These are phyloP conservation scores for Erpornis zantholeuca DNA, from an alignment of 2,113 vertebrate genomes.

Conservation along the genomic window DNA sequence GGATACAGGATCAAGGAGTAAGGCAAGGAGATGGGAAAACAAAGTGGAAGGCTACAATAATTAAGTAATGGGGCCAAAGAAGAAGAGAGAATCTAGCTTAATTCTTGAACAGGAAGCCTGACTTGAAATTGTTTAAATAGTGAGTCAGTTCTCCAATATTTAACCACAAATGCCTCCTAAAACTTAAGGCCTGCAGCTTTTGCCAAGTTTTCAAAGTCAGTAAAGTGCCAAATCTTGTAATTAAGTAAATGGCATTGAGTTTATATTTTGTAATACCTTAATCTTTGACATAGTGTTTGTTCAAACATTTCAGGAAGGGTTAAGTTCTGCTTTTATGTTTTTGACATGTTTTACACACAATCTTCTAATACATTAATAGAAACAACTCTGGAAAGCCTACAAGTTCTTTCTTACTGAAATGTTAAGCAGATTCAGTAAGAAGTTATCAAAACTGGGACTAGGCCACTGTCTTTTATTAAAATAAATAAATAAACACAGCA, in stretches of 20 bases:
- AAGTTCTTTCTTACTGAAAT: background rate
- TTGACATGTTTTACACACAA: background rate
- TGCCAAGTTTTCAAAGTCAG: slow-evolving; percentile 18
- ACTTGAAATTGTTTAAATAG: slow-evolving; percentile 22
- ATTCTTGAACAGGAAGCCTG: slow-evolving; percentile 26
- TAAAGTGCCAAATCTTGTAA: background rate
- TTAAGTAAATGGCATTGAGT: background rate
- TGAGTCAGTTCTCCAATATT: slow-evolving; percentile 41
- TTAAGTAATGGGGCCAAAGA: background rate
- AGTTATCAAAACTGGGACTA: background rate
- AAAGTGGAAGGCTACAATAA: background rate
- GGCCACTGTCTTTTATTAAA: background rate
- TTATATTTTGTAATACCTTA: background rate
- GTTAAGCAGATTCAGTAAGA: background rate
- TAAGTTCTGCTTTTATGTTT: background rate
- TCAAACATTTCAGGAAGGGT: slow-evolving; percentile 6
- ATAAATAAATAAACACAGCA: background rate
- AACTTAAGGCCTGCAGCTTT: background rate
- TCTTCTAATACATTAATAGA: background rate
- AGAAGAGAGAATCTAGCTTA: background rate
- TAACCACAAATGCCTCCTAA: slow-evolving; percentile 38
- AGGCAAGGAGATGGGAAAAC: background rate
- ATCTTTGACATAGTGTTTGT: background rate
- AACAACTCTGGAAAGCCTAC: background rate
- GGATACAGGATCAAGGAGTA: background rate